Base-by-base conservation (phyloP, 2,888 invertebrate genomes). In the Drosophila multiciliata region DNA sequence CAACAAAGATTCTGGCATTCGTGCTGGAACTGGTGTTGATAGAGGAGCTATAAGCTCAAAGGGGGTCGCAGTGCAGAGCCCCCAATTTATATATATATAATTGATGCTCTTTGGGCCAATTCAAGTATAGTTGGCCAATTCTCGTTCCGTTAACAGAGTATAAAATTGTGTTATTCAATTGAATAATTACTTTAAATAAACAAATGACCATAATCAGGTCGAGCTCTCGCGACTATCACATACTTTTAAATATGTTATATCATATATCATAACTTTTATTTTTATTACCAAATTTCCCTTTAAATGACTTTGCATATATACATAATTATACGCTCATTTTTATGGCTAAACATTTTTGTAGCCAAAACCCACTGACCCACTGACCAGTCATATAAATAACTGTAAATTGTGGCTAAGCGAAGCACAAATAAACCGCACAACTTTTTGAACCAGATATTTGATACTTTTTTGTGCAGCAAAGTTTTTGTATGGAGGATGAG, bases 361-460 rank as follows among this genome's bases (percentile, higher is more conserved):
- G 20, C 15, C 3, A 15, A 17, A 2, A 2, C 17, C 15, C 11
- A n/a, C 29, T 60, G 70, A 50, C n/a, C 63, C 63, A 54, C 26
- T 65, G 59, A 73, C 54, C 49, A 12, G 11, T 17, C 23, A 4
- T 33, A 76, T 63, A 81, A 77, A 81, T 72, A 64, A 72, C 52
- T 75, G 60, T 33, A 32, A 68, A 68, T 65, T 40, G 66, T 48
- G 57, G 77, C 53, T 45, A 35, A 71, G 54, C 73, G 53, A 54
- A 42, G 26, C 52, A 40, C 42, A 57, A 29, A 67, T 72, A 72
- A 72, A 64, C 64, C 73, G 67, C 20, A 55, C 45, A 81, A 72
- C 62, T 82, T 81, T 73, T 67, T 67, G 73, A 9, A 26, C 54
- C 26, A 64, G 54, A 65, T 55, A 48, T 73, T 73, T 80, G 80